phyloP scores from a whole-genome alignment of 1,140 invertebrate genomes.

The Apis dorsata region DNA sequence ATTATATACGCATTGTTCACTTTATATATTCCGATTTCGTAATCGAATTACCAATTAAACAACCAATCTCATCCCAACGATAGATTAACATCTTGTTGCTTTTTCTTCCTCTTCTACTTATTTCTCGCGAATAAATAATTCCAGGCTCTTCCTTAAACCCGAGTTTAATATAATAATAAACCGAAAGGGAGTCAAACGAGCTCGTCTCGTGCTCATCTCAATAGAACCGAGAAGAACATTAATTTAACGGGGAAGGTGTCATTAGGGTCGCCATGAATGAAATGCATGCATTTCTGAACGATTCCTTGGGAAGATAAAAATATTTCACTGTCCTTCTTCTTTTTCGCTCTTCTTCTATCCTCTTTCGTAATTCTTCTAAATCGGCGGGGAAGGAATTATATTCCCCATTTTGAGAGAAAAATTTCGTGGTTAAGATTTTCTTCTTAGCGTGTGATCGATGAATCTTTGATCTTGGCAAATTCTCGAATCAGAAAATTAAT shows the following conservation, averaged over 20 bases:
- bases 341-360: background rate
- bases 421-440: background rate
- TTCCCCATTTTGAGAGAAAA: background rate
- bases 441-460: background rate
- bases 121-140: background rate
- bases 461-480: slow-evolving; percentile 9
- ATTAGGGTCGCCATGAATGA: slow-evolving; percentile 35
- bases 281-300: background rate
- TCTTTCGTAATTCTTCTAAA: background rate
- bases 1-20: background rate
- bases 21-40: too few relatives aligned
- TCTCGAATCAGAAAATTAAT: slow-evolving; percentile 30
- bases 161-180: slow-evolving; percentile 19
- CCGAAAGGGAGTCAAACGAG: background rate
- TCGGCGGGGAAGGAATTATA: background rate
- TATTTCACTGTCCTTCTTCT: slow-evolving; percentile 29
- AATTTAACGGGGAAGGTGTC: slow-evolving; percentile 13
- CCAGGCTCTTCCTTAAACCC: background rate
- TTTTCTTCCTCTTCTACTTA: background rate
- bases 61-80: background rate
- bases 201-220: background rate
- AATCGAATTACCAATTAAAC: background rate
- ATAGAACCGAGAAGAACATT: slow-evolving; percentile 10
- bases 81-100: background rate
- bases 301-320: slow-evolving; percentile 18